Conservation (phyloP, 2,888 invertebrate genomes). For the Artemia sp. region DNA sequence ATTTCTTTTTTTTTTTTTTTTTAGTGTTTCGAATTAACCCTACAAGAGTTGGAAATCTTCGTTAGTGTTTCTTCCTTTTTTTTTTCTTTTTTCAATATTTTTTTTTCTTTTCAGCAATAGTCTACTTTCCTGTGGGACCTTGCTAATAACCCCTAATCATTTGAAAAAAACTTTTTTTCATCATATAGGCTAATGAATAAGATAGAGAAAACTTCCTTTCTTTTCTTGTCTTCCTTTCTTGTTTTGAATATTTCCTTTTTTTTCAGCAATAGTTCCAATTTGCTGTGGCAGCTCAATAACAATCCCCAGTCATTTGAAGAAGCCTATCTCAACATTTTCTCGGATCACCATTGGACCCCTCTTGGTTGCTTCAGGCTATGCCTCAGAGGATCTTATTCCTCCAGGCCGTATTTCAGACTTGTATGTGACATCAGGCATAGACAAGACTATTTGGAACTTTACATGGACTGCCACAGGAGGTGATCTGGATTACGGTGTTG, state of each 20-base stretch:
- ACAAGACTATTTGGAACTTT: slow-evolving; percentile 37
- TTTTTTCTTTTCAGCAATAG: too few species aligned
- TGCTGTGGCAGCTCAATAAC: slow-evolving; percentile 37
- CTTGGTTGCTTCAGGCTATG: slow-evolving; percentile 31
- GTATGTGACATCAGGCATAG: slow-evolving; percentile 34
- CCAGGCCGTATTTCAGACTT: slow-evolving; percentile 42
- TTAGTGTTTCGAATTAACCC: too few species aligned
- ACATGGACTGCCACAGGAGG: slow-evolving; percentile 43
- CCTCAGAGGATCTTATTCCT: slow-evolving; percentile 28
- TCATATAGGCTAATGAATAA: too few species aligned
- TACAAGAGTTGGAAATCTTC: too few species aligned
- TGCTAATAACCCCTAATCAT: too few species aligned
- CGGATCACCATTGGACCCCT: slow-evolving; percentile 37
- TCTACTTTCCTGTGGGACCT: too few species aligned
- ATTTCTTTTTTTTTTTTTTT: too few species aligned
- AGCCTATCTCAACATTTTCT: slow-evolving; percentile 36
- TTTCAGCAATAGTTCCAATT: background rate
- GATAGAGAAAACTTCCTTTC: too few species aligned
- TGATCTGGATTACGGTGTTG: slow-evolving; percentile 29
- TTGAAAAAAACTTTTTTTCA: too few species aligned
- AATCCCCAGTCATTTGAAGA: slow-evolving; percentile 23
- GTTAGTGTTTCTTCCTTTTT: too few species aligned
- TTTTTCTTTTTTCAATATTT: too few species aligned
- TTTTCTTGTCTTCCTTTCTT: too few species aligned
- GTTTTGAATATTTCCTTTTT: background rate